Conservation (phyloP, 2,113 vertebrate species). For the Rhizomys pruinosus region DNA sequence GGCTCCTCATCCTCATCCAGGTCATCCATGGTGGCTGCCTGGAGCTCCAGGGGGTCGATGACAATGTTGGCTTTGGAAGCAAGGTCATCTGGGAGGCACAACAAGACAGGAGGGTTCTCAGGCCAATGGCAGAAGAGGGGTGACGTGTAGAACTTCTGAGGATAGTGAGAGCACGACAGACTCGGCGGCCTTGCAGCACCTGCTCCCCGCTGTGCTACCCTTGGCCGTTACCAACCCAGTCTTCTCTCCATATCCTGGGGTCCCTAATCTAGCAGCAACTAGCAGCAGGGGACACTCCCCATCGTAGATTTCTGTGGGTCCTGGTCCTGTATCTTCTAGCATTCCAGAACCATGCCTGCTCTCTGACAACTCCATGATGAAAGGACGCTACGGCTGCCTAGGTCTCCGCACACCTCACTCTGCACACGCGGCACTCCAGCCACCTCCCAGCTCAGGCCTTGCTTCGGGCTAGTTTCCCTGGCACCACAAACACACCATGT, state of each 20-base stretch:
- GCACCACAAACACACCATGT: background rate
- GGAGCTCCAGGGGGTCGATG: slow-evolving; percentile 96
- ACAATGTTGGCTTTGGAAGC: slow-evolving; percentile 96
- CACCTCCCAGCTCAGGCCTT: background rate
- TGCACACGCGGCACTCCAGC: background rate
- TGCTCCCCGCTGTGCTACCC: accelerated
- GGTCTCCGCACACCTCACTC: background rate
- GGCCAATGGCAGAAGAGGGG: background rate
- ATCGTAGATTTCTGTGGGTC: too few relatives aligned
- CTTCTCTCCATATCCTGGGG: background rate
- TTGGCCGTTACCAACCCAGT: background rate
- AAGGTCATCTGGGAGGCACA: slow-evolving; percentile 91
- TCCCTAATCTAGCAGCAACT: background rate
- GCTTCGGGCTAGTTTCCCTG: background rate
- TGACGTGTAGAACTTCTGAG: accelerated
- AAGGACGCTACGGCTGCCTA: background rate
- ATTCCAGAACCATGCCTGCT: background rate
- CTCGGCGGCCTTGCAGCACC: background rate
- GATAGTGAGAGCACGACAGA: too few relatives aligned
- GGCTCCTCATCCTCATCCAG: slow-evolving; percentile 95
- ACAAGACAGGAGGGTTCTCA: background rate
- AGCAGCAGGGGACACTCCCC: background rate
- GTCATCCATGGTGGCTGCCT: slow-evolving; percentile 96
- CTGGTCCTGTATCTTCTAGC: accelerated
- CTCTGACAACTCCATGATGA: background rate